Base-by-base conservation (phyloP, 2,888 invertebrate genomes). In the Dysmachus trigonus region DNA sequence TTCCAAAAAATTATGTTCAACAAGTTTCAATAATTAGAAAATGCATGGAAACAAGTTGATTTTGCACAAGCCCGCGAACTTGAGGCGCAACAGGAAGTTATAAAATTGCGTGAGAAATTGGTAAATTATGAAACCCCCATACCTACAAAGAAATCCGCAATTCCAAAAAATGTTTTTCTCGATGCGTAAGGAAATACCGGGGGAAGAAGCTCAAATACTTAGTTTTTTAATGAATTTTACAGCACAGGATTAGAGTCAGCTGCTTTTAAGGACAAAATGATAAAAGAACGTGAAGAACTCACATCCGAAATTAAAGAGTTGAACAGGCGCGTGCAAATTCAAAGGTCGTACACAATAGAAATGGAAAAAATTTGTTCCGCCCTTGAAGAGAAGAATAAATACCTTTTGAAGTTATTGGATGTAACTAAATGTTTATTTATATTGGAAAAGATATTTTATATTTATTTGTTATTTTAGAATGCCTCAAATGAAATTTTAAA, bases 1-100 rank as follows among this genome's bases (percentile, higher is more conserved):
- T 62, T 62, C 2, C 4, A 6, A 8, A 31, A 72, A n/a, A 38
- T 0, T 41, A 27, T 62, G 0, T 83, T 22, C 27, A 13, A 27
- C 13, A 1, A 33, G 6, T 22, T 62, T 5, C 83, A 74, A 71
- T 15, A 18, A 18, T 7, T 10, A 92, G 92, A 92, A 88, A 90
- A 90, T 10, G 91, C 92, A 30, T 92, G 92, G 92, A 91, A 90
- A 82, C 91, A 92, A 87, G 90, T 90, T 85, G 92, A 92, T 88
- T 91, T 91, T 7, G 92, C 92, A 0, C 91, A 91, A 38, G 89
- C 89, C 53, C 91, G 92, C 5, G 92, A 92, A 82, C 91, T 92
- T 87, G 88, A 89, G 8, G 91, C 91, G 0, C 91, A 92, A 81
- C 91, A 91, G 33, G 91, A 92, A 82, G 89, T 92, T 6, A 85